phyloP scores from a whole-genome alignment of 2,113 vertebrate species.

The Zosterops pallidus region DNA sequence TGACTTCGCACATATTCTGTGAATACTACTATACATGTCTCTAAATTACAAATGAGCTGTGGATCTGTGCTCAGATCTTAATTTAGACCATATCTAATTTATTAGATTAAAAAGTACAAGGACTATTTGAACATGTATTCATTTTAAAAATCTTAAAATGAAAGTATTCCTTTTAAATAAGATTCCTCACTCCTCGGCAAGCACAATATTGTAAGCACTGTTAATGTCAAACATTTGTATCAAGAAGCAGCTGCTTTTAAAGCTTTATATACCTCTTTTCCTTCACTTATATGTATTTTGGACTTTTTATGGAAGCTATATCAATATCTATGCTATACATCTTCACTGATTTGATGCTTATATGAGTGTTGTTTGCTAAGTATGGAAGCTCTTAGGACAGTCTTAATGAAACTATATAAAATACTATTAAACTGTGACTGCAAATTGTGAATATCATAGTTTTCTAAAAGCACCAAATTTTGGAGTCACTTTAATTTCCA shows the following conservation, averaged over 20 bases:
- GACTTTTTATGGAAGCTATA: background rate
- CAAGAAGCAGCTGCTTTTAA: background rate
- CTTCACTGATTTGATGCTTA: background rate
- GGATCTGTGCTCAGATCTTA: background rate
- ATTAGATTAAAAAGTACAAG: background rate
- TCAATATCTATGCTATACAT: background rate
- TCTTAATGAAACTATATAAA: background rate
- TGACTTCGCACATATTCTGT: no score
- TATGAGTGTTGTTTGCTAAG: background rate
- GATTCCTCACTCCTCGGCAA: background rate
- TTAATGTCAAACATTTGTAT: background rate
- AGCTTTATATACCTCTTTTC: background rate
- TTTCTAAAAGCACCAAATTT: background rate
- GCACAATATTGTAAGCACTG: background rate
- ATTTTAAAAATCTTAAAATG: background rate
- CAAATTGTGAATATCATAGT: background rate
- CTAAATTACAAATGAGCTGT: background rate
- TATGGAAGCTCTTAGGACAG: background rate
- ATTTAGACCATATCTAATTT: background rate
- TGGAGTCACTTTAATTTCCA: background rate
- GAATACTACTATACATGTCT: no score
- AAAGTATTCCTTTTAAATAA: background rate
- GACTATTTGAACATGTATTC: background rate
- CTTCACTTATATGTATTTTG: background rate
- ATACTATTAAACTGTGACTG: background rate